These are phyloP conservation scores for Acestrorhynchus altus DNA, from an alignment of 2,797 vertebrate genomes.

Conservation along the genomic window DNA sequence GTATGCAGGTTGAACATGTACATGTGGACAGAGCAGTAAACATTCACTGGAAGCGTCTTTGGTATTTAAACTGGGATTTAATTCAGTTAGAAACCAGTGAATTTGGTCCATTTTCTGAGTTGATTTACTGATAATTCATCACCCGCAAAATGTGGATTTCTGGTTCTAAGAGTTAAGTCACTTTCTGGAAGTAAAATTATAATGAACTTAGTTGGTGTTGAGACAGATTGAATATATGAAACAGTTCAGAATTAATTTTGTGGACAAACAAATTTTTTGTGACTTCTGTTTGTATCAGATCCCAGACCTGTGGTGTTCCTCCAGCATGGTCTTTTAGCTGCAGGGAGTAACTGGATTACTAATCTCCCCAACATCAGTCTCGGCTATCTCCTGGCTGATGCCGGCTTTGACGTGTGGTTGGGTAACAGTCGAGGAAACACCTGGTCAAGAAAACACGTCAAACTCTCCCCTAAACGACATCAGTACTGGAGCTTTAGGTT, in stretches of 20 bases:
- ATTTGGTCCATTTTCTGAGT: no score
- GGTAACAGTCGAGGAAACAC: slow-evolving; percentile 89
- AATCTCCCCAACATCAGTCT: slow-evolving; percentile 82
- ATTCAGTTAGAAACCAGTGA: no score
- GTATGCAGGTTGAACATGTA: no score
- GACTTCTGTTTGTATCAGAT: slow-evolving; percentile 64
- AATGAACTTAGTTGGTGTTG: neutral
- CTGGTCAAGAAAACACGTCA: slow-evolving; percentile 82
- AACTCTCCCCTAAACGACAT: slow-evolving; percentile 70
- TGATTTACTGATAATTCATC: no score
- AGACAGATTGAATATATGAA: no score
- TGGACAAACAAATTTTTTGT: neutral
- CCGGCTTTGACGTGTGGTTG: slow-evolving; percentile 88
- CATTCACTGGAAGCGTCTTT: no score
- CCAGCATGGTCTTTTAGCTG: slow-evolving; percentile 84
- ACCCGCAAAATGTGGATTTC: no score
- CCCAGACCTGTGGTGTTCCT: slow-evolving; percentile 78
- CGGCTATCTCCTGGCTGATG: slow-evolving; percentile 83
- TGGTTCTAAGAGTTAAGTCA: no score
- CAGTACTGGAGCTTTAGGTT: slow-evolving; percentile 88
- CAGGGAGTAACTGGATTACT: slow-evolving; percentile 86
- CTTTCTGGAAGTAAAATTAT: slow-evolving; percentile 52
- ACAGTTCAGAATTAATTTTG: no score
- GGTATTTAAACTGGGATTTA: no score
- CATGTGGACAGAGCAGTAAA: no score